Evolutionary conservation across 2,888 invertebrate species (phyloP), one percentile per base, ranked within the genome.

Genomic region (Temnothorax rugatulus): DNA sequence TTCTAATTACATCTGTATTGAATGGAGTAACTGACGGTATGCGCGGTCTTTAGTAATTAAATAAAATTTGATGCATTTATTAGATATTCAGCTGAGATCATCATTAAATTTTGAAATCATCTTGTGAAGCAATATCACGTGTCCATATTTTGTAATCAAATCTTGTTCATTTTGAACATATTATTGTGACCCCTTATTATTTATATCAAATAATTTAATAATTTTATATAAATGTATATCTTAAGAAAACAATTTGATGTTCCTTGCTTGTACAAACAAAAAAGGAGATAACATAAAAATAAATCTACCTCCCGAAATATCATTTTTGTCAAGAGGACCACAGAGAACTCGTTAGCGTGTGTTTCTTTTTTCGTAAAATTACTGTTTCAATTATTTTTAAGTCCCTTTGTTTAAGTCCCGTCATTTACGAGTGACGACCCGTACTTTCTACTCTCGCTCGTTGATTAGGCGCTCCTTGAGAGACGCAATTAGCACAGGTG

Each of bases 401-500:
- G 34, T 69, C n/a, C 4, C 11, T 59, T 71, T 79, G 9, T n/a
- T n/a, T n/a, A n/a, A n/a, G n/a, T n/a, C n/a, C 15, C 7, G n/a
- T 77, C 34, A 0, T 57, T 44, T 29, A 54, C 44, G n/a, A 44
- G n/a, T 2, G 8, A 34, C n/a, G 18, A 79, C 18, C 18, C 15
- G 9, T 38, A 59, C 79, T 79, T 79, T 61, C 71, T 76, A 76
- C 34, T 79, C 79, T 59, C 59, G 59, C 59, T 59, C 18, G 57
- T 79, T 79, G 59, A 79, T 79, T 79, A 79, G 77, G 7, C 68
- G 13, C 25, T 71, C 38, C 38, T 79, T 25, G 47, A 5, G 57
- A 79, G 79, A 61, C 47, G 47, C 71, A 79, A 79, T 79, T 79
- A 79, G 25, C 79, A 25, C 79, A 79, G 21, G 59, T 79, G 71